Evolutionary conservation across 1,140 invertebrate genomes (phyloP).

Genomic region (Drosophila teissieri): DNA sequence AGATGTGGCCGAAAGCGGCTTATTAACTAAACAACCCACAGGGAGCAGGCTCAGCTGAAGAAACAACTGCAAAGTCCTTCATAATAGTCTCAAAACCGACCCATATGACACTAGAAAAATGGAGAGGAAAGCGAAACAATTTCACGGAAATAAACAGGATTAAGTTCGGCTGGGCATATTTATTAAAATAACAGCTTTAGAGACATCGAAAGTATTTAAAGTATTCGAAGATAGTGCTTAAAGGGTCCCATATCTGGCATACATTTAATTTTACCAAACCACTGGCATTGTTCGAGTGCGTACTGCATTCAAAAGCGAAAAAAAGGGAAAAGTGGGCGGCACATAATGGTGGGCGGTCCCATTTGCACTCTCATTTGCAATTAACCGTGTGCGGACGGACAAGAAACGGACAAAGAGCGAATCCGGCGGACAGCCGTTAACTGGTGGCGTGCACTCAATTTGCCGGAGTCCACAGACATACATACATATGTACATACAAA

Average conservation of each 20-base stretch:
- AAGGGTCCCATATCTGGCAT: neutral
- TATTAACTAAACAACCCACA: conserved; percentile 60
- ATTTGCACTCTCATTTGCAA: conserved; percentile 62
- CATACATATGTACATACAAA: too few relatives aligned
- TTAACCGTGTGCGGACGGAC: conserved; percentile 56
- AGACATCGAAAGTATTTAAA: neutral
- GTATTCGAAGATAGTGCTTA: neutral
- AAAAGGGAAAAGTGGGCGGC: neutral
- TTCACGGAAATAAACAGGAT: neutral
- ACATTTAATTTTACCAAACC: neutral
- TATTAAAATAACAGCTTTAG: too few relatives aligned
- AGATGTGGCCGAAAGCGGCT: conserved; percentile 70
- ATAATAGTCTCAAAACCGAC: conserved; percentile 2
- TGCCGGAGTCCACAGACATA: neutral
- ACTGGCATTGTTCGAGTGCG: conserved; percentile 3
- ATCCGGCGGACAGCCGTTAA: conserved; percentile 6
- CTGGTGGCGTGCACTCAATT: conserved; percentile 9
- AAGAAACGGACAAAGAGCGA: conserved; percentile 13
- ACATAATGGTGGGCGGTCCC: conserved; percentile 9
- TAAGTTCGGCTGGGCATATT: too few relatives aligned
- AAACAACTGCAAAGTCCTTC: conserved; percentile 19
- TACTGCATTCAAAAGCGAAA: neutral
- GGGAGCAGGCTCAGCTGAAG: neutral
- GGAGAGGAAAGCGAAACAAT: too few relatives aligned
- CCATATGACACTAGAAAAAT: conserved; percentile 38